A percentile compares a stretch with the other conserved stretches of the same genome.
Evolutionary conservation across 2,113 vertebrate species (phyloP).

Genomic region (Tenebrosternarchus preto): DNA sequence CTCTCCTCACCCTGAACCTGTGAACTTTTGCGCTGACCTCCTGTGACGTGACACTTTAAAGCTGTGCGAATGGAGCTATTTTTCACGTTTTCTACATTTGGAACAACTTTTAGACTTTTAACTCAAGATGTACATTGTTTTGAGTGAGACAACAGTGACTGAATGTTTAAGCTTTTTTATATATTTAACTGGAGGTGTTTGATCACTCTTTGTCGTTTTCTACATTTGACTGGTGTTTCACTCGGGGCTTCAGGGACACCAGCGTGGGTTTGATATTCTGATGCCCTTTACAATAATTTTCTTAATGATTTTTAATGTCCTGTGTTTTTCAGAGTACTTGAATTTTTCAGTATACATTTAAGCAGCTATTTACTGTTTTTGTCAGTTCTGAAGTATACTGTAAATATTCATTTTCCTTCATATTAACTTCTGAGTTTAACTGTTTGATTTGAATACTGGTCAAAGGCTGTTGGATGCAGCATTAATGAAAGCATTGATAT

Average conservation of each 20-base stretch:
- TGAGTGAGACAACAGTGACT: slow-evolving; percentile 11
- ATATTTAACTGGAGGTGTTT: slow-evolving; percentile 15
- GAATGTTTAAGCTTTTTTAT: slow-evolving; percentile 47
- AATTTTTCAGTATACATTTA: slow-evolving; percentile 33
- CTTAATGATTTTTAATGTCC: slow-evolving; percentile 23
- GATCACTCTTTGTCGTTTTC: slow-evolving; percentile 27
- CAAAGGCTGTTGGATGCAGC: neutral
- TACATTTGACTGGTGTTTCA: slow-evolving; percentile 15
- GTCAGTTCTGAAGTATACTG: slow-evolving; percentile 22
- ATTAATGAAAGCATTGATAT: slow-evolving; percentile 23
- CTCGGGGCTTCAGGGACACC: slow-evolving; percentile 13
- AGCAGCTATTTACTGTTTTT: slow-evolving; percentile 14
- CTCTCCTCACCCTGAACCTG: neutral
- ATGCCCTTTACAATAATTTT: slow-evolving; percentile 44
- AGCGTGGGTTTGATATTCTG: neutral
- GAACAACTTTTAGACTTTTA: slow-evolving; percentile 71
- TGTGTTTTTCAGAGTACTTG: slow-evolving; percentile 38
- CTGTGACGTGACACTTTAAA: slow-evolving; percentile 89
- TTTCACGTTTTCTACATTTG: slow-evolving; percentile 85
- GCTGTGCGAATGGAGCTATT: slow-evolving; percentile 75
- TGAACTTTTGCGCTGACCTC: slow-evolving; percentile 77
- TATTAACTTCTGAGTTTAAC: slow-evolving; percentile 2
- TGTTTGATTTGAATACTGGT: slow-evolving; percentile 25
- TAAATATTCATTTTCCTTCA: slow-evolving; percentile 28
- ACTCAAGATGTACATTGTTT: neutral